Conservation (phyloP, 2,113 vertebrate species). For the Arothron firmamentum region DNA sequence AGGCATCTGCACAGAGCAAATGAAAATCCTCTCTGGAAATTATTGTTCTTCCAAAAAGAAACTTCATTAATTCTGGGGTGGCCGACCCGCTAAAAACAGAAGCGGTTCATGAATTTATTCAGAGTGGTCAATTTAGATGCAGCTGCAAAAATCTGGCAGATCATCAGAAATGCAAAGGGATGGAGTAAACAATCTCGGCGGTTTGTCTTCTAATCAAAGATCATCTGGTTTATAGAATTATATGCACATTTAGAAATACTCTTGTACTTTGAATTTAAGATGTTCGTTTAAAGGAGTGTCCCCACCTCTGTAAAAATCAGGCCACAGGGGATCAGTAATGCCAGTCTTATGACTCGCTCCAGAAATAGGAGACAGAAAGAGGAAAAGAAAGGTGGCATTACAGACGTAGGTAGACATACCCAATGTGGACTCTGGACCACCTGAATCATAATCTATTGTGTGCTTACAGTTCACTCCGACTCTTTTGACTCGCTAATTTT, state of each 20-base stretch:
- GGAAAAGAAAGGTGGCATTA: background rate
- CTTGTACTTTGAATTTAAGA: background rate
- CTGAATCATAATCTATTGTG: background rate
- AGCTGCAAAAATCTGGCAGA: background rate
- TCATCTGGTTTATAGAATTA: background rate
- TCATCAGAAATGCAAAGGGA: background rate
- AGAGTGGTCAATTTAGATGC: constrained; percentile 2
- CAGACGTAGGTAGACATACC: constrained; percentile 11
- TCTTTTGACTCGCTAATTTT: constrained; percentile 1
- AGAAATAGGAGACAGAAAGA: constrained; percentile 30
- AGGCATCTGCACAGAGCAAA: constrained; percentile 59
- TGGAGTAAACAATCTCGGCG: background rate
- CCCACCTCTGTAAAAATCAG: background rate
- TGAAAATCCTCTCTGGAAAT: constrained; percentile 30
- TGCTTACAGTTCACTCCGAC: constrained; percentile 3
- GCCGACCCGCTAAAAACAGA: background rate
- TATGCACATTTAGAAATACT: background rate
- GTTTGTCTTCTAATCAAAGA: background rate
- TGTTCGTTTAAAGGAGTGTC: background rate
- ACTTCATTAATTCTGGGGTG: constrained; percentile 9
- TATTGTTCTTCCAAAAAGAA: constrained; percentile 24
- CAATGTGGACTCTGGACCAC: background rate
- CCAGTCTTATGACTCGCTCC: constrained; percentile 51
- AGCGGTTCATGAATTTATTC: constrained; percentile 24
- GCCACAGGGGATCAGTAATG: constrained; percentile 40